Percentiles rank a stretch among this genome's conserved stretches.
Conservation (phyloP, 1,140 invertebrate species). For the Diprion similis region DNA sequence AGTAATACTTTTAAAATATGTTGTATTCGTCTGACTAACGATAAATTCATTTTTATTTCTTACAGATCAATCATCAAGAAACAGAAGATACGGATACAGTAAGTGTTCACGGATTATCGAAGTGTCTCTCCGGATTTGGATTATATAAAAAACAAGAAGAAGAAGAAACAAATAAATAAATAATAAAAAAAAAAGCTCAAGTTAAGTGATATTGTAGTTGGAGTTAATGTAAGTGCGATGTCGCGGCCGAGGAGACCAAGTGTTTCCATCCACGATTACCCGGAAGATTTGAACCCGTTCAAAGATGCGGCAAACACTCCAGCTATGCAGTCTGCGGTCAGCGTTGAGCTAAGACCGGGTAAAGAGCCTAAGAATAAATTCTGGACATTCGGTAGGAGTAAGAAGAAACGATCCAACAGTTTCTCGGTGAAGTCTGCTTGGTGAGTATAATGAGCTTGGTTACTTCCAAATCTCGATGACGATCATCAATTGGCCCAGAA, state of each 20-base stretch:
- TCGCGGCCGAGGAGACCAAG: constrained; percentile 48
- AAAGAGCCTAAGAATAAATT: constrained; percentile 53
- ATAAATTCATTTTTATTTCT: not conserved
- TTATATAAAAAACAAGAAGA: too few relatives aligned
- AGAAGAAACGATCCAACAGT: constrained; percentile 51
- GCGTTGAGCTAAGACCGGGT: constrained; percentile 36
- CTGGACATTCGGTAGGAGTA: constrained; percentile 52
- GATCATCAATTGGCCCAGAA: too few relatives aligned
- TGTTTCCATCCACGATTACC: constrained; percentile 69
- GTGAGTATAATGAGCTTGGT: constrained; percentile 33
- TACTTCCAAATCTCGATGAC: not conserved
- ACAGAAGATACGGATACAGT: too few relatives aligned
- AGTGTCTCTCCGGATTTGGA: too few relatives aligned
- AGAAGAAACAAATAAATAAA: not conserved
- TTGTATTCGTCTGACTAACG: constrained; percentile 9
- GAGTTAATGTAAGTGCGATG: constrained; percentile 37
- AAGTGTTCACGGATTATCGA: too few relatives aligned
- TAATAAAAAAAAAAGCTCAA: not conserved
- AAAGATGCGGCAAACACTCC: constrained; percentile 67
- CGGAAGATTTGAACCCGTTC: constrained; percentile 76
- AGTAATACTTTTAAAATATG: constrained; percentile 10
- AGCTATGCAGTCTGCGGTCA: constrained; percentile 25
- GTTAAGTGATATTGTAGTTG: constrained; percentile 25
- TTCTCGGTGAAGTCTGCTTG: constrained; percentile 57
- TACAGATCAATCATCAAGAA: not conserved